Evolutionary conservation across 2,113 vertebrate species (phyloP), one percentile per base, ranked within the genome.

Genomic region (Dromaius novaehollandiae): DNA sequence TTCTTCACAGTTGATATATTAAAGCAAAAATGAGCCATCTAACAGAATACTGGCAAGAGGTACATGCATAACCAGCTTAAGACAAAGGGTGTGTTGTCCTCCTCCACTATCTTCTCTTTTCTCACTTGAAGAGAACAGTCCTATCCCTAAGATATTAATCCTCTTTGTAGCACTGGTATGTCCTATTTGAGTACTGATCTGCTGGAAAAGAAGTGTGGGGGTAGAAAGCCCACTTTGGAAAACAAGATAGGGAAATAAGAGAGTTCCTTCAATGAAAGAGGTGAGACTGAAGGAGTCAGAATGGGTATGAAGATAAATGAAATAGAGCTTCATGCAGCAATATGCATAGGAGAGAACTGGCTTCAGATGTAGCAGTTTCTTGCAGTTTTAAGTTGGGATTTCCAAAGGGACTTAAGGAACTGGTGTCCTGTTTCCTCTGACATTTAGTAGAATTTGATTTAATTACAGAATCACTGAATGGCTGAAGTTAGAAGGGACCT

Each of bases 1-100:
- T 92, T 89, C 74, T 93, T 94, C 38, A 58, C 46, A 75, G 20
- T 58, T 86, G 84, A 83, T 93, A 50, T 44, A 94, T 88, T 91
- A 55, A 81, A 92, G 77, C 36, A 90, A 78, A 89, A 93, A 88
- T 11, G 32, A 95, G 34, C 71, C n/a, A 68, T 77, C 87, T 83
- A 89, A 63, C 32, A 86, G 65, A 90, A 60, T 76, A 81, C 42
- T 76, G 64, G 44, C 84, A 89, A 85, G 75, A 85, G 6, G 34
- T 73, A 53, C 36, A 65, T 65, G 36, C 30, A 75, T 82, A 91
- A 86, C 42, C 36, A 77, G 24, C 21, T 76, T 82, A 71, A 95
- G 78, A 78, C 55, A 86, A 77, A 89, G 19, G 6, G 21, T 85
- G 5, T 84, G 40, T 79, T 69, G 12, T 32, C 13, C 9, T 46